A percentile compares a stretch with the other conserved stretches of the same genome.
Conservation (phyloP, 2,888 invertebrate species). For the Nasonia oneida region DNA sequence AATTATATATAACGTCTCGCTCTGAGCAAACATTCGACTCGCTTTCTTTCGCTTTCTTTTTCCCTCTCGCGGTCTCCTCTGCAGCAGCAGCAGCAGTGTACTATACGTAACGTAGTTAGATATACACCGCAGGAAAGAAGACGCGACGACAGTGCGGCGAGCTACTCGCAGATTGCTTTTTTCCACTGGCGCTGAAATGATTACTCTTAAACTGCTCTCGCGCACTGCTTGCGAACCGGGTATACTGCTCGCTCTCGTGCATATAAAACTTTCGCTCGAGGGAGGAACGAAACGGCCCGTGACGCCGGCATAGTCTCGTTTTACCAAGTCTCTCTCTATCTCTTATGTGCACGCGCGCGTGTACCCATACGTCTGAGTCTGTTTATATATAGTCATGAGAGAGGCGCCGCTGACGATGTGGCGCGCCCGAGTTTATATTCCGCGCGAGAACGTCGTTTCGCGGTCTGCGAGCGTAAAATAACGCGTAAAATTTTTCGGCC, state of each 20-base stretch:
- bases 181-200: background rate
- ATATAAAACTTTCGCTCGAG: background rate
- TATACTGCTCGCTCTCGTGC: background rate
- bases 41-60: background rate
- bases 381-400: background rate
- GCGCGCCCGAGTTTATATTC: background rate
- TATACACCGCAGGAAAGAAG: background rate
- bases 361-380: background rate
- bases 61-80: background rate
- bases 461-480: constrained; percentile 29
- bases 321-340: background rate
- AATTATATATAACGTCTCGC: background rate
- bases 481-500: constrained; percentile 17
- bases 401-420: background rate
- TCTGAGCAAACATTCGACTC: background rate
- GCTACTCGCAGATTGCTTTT: background rate
- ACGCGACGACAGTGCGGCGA: background rate
- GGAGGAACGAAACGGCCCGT: background rate
- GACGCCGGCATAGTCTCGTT: background rate
- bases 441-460: background rate
- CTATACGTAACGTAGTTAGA: background rate
- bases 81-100: no score
- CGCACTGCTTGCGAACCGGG: no score
- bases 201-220: background rate
- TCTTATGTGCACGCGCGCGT: no score